Conservation (phyloP, 2,797 vertebrate species). For the Nothura maculosa region DNA sequence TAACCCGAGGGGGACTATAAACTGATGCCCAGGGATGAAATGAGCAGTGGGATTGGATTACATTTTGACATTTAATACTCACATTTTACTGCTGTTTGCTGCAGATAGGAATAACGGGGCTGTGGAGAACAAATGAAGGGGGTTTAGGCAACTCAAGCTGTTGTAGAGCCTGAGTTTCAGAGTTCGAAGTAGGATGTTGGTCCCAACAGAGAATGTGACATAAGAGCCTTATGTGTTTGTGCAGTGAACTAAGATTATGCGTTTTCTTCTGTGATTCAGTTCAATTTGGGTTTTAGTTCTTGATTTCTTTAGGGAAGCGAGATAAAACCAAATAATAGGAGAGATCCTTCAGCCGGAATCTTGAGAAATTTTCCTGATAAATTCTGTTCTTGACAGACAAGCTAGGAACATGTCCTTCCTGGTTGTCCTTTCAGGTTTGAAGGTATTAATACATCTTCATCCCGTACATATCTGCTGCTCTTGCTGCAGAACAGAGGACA, state of each 20-base stretch:
- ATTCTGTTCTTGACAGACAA: not conserved
- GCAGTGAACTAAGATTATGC: not conserved
- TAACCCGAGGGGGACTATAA: slow-evolving; percentile 8
- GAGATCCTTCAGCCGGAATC: not conserved
- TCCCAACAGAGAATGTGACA: not conserved
- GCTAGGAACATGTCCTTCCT: fast-evolving
- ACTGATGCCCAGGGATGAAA: not conserved
- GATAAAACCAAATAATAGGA: not conserved
- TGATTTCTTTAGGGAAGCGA: not conserved
- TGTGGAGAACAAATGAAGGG: not conserved
- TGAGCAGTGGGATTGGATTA: not conserved
- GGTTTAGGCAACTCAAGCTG: not conserved
- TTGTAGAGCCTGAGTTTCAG: not conserved
- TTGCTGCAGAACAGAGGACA: not conserved
- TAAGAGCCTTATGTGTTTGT: not conserved
- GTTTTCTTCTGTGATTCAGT: not conserved
- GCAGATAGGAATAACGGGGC: not conserved
- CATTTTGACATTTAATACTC: not conserved
- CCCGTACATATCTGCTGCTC: not conserved
- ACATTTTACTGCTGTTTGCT: not conserved
- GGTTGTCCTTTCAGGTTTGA: not conserved
- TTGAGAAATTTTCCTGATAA: not conserved
- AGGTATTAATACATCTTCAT: not conserved
- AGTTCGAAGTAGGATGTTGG: not conserved
- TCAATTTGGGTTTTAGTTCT: not conserved